Percentiles rank a stretch among this genome's conserved stretches.
These are phyloP conservation scores for Knipowitschia caucasica DNA, from an alignment of 2,797 vertebrate species.

Conservation along the genomic window DNA sequence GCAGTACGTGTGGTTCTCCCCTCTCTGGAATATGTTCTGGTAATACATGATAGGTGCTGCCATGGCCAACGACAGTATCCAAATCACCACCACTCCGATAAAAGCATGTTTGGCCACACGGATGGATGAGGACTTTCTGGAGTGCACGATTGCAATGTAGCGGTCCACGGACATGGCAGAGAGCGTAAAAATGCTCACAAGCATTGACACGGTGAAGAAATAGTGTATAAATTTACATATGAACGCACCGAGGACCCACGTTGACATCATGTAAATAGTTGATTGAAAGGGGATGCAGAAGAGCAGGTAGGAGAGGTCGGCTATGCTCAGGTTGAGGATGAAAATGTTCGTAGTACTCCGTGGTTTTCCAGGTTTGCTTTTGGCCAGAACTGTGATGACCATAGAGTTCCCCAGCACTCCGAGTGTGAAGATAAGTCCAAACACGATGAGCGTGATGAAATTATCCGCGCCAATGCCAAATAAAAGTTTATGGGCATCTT, in stretches of 20 bases:
- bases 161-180: conserved; percentile 98
- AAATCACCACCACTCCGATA: conserved; percentile 86
- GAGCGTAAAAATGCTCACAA: conserved; percentile 97
- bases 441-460: conserved; percentile 86
- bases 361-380: conserved; percentile 85
- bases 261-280: conserved; percentile 88
- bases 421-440: conserved; percentile 88
- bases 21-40: conserved; percentile 81
- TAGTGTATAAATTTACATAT: conserved; percentile 96
- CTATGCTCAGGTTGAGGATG: conserved; percentile 95
- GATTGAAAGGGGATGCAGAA: conserved; percentile 97
- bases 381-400: conserved; percentile 92
- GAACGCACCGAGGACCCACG: conserved; percentile 93
- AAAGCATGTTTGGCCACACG: conserved; percentile 84
- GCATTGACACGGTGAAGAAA: conserved; percentile 96
- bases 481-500: conserved; percentile 74
- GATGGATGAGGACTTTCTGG: conserved; percentile 87
- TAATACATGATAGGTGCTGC: conserved; percentile 90
- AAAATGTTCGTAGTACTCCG: conserved; percentile 95
- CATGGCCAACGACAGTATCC: conserved; percentile 89
- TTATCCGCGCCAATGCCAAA: conserved; percentile 88
- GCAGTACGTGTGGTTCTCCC: conserved; percentile 87
- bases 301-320: conserved; percentile 94
- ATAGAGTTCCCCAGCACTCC: conserved; percentile 94
- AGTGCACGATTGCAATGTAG: conserved; percentile 95